Evolutionary conservation across 2,888 invertebrate genomes (phyloP).

Genomic region (Chymomyza procnemis): DNA sequence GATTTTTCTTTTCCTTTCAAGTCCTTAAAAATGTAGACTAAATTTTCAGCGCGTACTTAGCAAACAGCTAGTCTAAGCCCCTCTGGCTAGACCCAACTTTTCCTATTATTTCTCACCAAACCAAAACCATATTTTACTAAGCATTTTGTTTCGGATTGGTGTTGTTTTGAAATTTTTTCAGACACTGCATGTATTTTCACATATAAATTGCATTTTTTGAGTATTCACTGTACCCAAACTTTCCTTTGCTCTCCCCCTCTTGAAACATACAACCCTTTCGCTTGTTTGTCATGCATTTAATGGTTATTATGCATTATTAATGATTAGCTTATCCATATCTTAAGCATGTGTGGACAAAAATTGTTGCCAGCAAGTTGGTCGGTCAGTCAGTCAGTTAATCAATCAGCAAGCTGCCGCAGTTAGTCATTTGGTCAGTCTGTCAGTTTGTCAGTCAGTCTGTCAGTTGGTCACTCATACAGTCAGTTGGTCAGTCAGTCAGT

Average conservation of each 20-base stretch:
- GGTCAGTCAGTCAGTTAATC: not conserved
- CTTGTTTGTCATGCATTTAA: constrained; percentile 26
- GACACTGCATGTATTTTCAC: no score
- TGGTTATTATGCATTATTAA: constrained; percentile 33
- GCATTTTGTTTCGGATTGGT: no score
- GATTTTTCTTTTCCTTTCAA: no score
- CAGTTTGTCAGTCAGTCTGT: not conserved
- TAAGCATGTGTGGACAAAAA: constrained; percentile 55
- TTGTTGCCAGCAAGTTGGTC: not conserved
- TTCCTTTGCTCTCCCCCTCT: not conserved
- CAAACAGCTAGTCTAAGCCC: no score
- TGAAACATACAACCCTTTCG: constrained; percentile 2
- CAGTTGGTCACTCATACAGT: constrained; percentile 1
- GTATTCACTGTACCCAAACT: not conserved
- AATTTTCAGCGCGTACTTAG: no score
- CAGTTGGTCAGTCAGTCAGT: not conserved
- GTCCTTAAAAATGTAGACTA: no score
- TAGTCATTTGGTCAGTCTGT: constrained; percentile 10
- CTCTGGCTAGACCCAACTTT: no score
- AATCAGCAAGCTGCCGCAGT: not conserved
- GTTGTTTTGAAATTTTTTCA: no score
- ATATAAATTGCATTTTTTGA: not conserved
- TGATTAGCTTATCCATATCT: constrained; percentile 35
- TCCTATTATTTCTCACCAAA: no score
- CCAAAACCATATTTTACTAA: no score